Evolutionary conservation across 53 echinoderm and acorn worm species (phyloP), one percentile per base, ranked within the genome.

Genomic region (Holothuria leucospilota): DNA sequence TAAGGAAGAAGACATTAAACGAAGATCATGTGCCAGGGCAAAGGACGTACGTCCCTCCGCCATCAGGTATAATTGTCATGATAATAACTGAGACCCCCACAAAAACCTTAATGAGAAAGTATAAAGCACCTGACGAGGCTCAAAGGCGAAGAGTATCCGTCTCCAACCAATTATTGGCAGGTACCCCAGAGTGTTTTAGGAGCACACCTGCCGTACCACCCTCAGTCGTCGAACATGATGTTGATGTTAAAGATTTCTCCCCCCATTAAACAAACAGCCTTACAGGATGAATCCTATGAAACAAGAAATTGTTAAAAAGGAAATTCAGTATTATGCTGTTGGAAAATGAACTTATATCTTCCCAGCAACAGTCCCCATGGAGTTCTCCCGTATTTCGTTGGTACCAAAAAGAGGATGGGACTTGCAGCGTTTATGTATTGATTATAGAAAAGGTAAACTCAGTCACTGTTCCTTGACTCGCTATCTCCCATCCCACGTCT

Each of bases 361-460:
- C 68, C 38, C 53, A 86, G 85, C 84, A 49, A 81, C 25, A 93
- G 93, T 80, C n/a, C n/a, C 27, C 49, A 40, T 92, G 92, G 87
- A 69, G 79, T 61, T 89, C 89, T 7, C 92, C 83, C 11, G 79
- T 80, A 30, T 40, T 92, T n/a, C n/a, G 2, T 67, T 90, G 15
- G 89, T 92, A 15, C 86, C 86, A n/a, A 1, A 92, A 92, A 39
- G 49, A 60, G 51, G 89, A 92, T 41, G 29, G 38, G 14, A 61
- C 92, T 12, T n/a, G n/a, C 40, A 63, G 21, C 82, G 86, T 12
- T 89, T 92, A 82, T 79, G 87, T 69, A 85, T 84, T 16, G 90
- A 93, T 58, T 90, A 87, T 62, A 83, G 93, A n/a, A 53, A 91
- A 90, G 56, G 85, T 93, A 25, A 93, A 93, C 25, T 58, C 90